Evolutionary conservation across 2,797 vertebrate species (phyloP), one percentile per base, ranked within the genome.

Genomic region (Smutsia temminckii): DNA sequence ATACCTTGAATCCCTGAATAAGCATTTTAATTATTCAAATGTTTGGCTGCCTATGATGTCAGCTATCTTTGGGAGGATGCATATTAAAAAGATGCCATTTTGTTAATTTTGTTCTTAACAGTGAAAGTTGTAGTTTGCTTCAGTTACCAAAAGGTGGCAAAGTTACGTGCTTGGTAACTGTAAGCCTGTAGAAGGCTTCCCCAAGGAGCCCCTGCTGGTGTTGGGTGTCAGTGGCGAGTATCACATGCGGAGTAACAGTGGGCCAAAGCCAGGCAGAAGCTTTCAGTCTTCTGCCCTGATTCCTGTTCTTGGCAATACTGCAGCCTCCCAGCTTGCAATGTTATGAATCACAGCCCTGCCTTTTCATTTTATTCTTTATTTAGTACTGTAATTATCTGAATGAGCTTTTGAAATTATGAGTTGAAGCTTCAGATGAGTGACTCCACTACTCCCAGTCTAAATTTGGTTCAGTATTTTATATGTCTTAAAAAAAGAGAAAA

Each of bases 281-380:
- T 66, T 55, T 49, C 63, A 42, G 59, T 42, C 55, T 64, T 49
- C 37, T 0, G 2, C 89, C 85, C 66, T 53, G 77, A 53, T 81
- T 85, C 80, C 94, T 91, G 87, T 87, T 79, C 95, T 85, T 91
- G 92, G 95, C 95, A 53, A 17, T 3, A 12, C 69, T 32, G 17
- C 87, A 59, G 80, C 79, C 27, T 85, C 87, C 49, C 96, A 95
- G 95, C 93, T 95, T 93, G 96, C 34, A 32, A 61, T 64, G 37
- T 80, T 69, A 77, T 95, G 96, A 97, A 93, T 96, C 96, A 95
- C 46, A 89, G 92, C 64, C 90, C 92, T 93, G 96, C 53, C 93
- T 97, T 96, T 96, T 95, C 88, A 95, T 93, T 93, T 92, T 93
- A 85, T 90, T 93, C 96, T 94, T 95, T 96, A 92, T 91, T 97